Evolutionary conservation across 2,888 invertebrate genomes (phyloP), one percentile per base, ranked within the genome.

Genomic region (Ditula angustiorana): DNA sequence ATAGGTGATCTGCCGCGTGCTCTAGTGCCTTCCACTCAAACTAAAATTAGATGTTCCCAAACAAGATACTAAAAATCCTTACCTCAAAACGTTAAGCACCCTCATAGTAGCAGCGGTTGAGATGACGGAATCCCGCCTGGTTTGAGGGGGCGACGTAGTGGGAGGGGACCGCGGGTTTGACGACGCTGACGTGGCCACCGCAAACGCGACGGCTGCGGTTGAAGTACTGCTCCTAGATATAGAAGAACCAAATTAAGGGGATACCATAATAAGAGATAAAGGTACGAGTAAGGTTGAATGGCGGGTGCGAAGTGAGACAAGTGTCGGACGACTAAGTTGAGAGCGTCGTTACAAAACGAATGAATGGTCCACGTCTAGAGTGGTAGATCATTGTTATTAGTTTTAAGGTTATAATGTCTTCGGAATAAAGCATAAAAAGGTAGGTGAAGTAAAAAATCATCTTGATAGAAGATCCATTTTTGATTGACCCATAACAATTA

Each of bases 41-140:
- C n/a, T n/a, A n/a, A n/a, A 16, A 1, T 33, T 33, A n/a, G 13
- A 0, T 33, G 1, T 33, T 33, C 11, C 11, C 11, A 5, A n/a
- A n/a, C n/a, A n/a, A n/a, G 5, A 21, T 21, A 4, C 2, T 21
- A 3, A 3, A 46, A 2, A 33, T 13, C 1, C 60, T 68, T 46
- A 94, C 94, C 95, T 94, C 50, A 98, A 92, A 1, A 98, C 98
- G 83, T 97, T 98, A 0, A 98, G 93, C 0, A 98, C 98, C 67
- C 98, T 89, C 98, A 98, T 98, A 0, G 98, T 98, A 61, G 98
- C 98, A n/a, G 98, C 98, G 4, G 97, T 97, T 46, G 97, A 97
- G 82, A 98, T 97, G 46, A 97, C 96, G 7, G 96, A 96, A 77
- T 97, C 96, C 69, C 90, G 76, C 62, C 91, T 77, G 0, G 85